A percentile compares a stretch with the other conserved stretches of the same genome.
phyloP scores from a whole-genome alignment of 2,113 vertebrate genomes.

The Silurus asotus region DNA sequence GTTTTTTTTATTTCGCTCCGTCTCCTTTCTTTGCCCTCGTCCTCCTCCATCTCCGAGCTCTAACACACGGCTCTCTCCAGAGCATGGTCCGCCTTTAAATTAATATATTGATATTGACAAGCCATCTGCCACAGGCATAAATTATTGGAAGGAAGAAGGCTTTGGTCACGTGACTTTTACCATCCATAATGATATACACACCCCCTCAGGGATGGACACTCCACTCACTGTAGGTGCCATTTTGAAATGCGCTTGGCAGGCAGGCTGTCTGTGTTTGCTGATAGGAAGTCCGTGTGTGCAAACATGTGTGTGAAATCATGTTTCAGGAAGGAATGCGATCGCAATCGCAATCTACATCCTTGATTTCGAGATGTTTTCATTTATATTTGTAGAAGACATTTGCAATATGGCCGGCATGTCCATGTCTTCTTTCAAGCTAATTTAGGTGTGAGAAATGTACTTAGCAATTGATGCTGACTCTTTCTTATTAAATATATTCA shows the following conservation, averaged over 20 bases:
- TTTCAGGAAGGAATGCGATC: not conserved
- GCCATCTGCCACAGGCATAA: conserved; percentile 69
- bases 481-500: not conserved
- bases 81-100: conserved; percentile 65
- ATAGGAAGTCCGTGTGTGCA: not conserved
- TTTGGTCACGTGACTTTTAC: conserved; percentile 53
- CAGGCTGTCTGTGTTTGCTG: conserved; percentile 14
- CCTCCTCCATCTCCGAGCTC: conserved; percentile 52
- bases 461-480: not conserved
- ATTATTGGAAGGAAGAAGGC: conserved; percentile 62
- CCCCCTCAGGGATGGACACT: conserved; percentile 42
- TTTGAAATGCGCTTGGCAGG: conserved; percentile 36
- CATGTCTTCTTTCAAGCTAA: not conserved
- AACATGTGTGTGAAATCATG: conserved; percentile 1
- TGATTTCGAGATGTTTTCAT: too few species aligned
- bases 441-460: not conserved
- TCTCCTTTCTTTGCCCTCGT: conserved; percentile 68
- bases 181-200: conserved; percentile 49
- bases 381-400: not conserved
- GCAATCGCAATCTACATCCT: not conserved
- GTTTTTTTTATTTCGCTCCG: conserved; percentile 16
- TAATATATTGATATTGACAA: conserved; percentile 79
- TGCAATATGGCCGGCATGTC: too few species aligned
- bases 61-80: conserved; percentile 44
- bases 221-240: conserved; percentile 42